phyloP scores from a whole-genome alignment of 2,113 vertebrate species.

The Sphaerodactylus townsendi region DNA sequence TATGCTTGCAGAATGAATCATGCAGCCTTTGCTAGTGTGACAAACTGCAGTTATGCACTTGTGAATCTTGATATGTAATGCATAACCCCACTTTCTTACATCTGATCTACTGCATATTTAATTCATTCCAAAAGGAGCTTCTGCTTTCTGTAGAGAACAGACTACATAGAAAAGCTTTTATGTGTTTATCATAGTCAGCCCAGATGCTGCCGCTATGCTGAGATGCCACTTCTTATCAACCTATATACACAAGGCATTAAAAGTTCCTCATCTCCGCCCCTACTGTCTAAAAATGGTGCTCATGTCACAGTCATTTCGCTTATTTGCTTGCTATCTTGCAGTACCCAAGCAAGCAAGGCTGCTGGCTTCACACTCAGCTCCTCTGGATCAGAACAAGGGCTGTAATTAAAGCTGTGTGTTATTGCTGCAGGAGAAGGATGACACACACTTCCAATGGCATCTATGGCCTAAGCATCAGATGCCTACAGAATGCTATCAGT shows the following conservation, averaged over 20 bases:
- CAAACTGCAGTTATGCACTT: background rate
- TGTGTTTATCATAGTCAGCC: constrained; percentile 45
- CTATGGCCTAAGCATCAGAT: no score
- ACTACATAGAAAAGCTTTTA: constrained; percentile 42
- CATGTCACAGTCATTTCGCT: constrained; percentile 35
- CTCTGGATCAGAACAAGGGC: background rate
- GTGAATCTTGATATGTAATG: background rate
- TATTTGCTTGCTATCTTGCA: constrained; percentile 31
- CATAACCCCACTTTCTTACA: constrained; percentile 19
- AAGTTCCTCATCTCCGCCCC: constrained; percentile 25
- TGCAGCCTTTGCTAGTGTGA: background rate
- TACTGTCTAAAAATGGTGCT: constrained; percentile 14
- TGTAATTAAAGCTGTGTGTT: background rate
- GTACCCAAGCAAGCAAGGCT: constrained; percentile 14
- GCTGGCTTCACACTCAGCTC: background rate
- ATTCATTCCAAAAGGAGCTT: constrained; percentile 48
- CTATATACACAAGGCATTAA: constrained; percentile 46
- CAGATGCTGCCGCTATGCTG: constrained; percentile 54
- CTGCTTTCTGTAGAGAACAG: constrained; percentile 51
- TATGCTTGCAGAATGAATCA: background rate
- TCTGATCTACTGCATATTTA: constrained; percentile 54
- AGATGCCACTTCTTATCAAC: constrained; percentile 31
- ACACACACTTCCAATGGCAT: no score
- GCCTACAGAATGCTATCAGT: no score
- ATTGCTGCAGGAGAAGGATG: background rate